Evolutionary conservation across 2,888 invertebrate species (phyloP).

Genomic region (Habrosyne pyritoides): DNA sequence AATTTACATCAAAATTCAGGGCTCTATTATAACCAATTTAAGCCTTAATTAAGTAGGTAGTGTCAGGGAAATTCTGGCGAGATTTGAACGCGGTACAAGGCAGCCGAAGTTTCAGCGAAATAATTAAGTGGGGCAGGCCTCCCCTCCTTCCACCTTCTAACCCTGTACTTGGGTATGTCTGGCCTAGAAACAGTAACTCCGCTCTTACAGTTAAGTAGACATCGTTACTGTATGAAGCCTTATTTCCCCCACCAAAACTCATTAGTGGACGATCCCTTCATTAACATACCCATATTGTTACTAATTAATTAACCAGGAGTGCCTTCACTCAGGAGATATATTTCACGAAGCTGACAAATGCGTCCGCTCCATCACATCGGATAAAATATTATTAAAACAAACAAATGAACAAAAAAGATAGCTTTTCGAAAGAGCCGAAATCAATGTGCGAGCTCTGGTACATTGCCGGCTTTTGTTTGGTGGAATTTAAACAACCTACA

Average conservation of each 20-base stretch:
- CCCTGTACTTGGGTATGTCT: background rate
- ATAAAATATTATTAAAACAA: slow-evolving; percentile 84
- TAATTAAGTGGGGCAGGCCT: background rate
- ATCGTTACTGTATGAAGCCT: background rate
- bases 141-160: background rate
- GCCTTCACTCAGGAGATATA: slow-evolving; percentile 68
- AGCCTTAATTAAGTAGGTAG: background rate
- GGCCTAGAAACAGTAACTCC: background rate
- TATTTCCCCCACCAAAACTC: slow-evolving; percentile 33
- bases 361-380: slow-evolving; percentile 79
- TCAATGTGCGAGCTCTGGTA: slow-evolving; percentile 80
- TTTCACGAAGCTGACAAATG: slow-evolving; percentile 81
- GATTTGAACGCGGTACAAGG: background rate
- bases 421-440: slow-evolving; percentile 81
- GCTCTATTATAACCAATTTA: too few relatives aligned
- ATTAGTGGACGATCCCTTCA: slow-evolving; percentile 63
- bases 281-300: slow-evolving; percentile 67
- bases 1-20: too few relatives aligned
- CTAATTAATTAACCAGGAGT: slow-evolving; percentile 74
- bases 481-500: slow-evolving; percentile 38
- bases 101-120: background rate
- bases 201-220: background rate
- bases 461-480: slow-evolving; percentile 51
- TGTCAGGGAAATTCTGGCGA: background rate
- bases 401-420: slow-evolving; percentile 81